phyloP scores from a whole-genome alignment of 2,797 vertebrate species.

The Muscicapa striata region DNA sequence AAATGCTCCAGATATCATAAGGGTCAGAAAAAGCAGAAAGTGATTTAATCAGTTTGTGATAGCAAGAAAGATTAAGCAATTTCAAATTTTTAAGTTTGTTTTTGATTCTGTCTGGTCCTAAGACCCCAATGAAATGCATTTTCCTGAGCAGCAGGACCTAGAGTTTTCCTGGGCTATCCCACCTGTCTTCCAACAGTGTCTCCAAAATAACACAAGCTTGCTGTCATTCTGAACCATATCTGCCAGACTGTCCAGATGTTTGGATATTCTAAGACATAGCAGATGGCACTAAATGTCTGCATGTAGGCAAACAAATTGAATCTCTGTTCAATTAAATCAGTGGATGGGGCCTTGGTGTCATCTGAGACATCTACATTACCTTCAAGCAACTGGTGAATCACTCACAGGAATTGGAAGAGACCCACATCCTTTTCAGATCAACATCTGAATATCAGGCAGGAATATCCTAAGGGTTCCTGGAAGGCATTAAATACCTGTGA shows the following conservation, averaged over 20 bases:
- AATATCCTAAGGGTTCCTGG: neutral
- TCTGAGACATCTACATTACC: neutral
- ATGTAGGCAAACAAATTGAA: constrained; percentile 21
- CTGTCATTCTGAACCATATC: neutral
- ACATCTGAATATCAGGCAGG: neutral
- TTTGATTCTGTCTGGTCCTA: neutral
- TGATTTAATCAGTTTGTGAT: neutral
- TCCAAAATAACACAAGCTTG: neutral
- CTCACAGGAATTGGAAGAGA: neutral
- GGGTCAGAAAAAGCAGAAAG: neutral
- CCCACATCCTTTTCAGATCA: neutral
- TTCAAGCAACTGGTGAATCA: neutral
- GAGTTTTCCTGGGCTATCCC: neutral
- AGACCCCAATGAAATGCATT: neutral
- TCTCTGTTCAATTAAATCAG: neutral
- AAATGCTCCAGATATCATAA: neutral
- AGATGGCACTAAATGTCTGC: constrained; percentile 35
- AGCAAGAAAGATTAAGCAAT: neutral
- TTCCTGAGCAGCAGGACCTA: neutral
- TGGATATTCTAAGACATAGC: neutral
- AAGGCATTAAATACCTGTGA: neutral
- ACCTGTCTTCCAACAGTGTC: neutral
- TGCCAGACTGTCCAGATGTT: constrained; percentile 16
- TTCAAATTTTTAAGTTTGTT: neutral
- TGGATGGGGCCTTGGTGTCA: neutral